phyloP scores from a whole-genome alignment of 1,140 invertebrate genomes.

The Pantala flavescens region DNA sequence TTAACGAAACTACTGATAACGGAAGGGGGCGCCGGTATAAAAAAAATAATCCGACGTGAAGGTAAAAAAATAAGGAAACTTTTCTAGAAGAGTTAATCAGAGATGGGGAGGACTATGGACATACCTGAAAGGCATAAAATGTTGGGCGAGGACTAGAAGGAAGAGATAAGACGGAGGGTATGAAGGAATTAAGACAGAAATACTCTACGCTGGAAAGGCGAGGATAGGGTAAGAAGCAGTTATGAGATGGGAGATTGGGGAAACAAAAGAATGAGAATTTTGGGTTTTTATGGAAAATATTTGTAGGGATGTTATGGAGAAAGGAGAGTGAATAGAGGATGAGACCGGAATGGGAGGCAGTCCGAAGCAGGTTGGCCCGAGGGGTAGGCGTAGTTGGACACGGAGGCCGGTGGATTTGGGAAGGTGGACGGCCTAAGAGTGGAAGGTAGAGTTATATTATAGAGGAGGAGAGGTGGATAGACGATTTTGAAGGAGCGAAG shows the following conservation, averaged over 20 bases:
- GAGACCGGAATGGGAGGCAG: not conserved
- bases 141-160: not conserved
- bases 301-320: no score
- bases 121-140: conserved; percentile 7
- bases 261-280: no score
- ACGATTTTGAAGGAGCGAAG: no score
- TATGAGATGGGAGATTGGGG: no score
- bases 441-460: not conserved
- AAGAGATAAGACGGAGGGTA: not conserved
- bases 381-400: not conserved
- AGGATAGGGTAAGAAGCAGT: not conserved
- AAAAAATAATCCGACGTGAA: not conserved
- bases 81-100: not conserved
- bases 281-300: no score
- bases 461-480: no score
- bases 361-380: not conserved
- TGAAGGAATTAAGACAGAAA: conserved; percentile 7
- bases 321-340: no score
- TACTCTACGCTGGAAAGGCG: not conserved
- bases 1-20: no score
- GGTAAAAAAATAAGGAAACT: not conserved
- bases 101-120: not conserved
- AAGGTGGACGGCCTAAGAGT: not conserved
- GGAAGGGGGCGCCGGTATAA: no score
- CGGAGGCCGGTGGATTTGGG: not conserved